Conservation (phyloP, 2,113 vertebrate species). For the Psittacula cyanocephala region DNA sequence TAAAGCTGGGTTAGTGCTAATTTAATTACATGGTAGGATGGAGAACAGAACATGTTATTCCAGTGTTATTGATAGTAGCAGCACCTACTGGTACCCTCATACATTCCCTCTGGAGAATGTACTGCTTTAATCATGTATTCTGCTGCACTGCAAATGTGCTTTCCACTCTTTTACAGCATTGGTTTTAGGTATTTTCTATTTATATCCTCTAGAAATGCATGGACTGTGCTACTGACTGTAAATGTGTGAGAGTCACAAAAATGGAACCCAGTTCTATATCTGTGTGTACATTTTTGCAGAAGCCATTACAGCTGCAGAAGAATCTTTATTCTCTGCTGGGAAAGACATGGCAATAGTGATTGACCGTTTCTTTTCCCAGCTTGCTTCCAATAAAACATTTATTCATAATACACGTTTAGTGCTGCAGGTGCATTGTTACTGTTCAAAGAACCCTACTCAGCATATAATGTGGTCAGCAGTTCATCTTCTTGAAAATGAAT, state of each 20-base stretch:
- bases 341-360: background rate
- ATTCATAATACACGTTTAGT: conserved; percentile 61
- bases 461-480: conserved; percentile 27
- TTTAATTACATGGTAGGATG: background rate
- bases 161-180: background rate
- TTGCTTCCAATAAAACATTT: conserved; percentile 46
- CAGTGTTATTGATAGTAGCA: background rate
- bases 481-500: conserved; percentile 65
- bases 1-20: background rate
- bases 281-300: background rate
- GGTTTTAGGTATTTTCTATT: background rate
- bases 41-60: background rate
- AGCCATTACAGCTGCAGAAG: background rate
- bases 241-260: background rate
- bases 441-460: conserved; percentile 64
- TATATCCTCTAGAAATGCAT: background rate
- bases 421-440: conserved; percentile 72
- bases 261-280: background rate
- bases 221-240: background rate
- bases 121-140: background rate
- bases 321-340: conserved; percentile 22
- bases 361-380: background rate
- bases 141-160: background rate
- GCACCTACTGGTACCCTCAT: background rate
- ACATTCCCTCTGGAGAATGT: background rate